Evolutionary conservation across 2,888 invertebrate genomes (phyloP), one percentile per base, ranked within the genome.

Genomic region (Ornithoptera priamus): DNA sequence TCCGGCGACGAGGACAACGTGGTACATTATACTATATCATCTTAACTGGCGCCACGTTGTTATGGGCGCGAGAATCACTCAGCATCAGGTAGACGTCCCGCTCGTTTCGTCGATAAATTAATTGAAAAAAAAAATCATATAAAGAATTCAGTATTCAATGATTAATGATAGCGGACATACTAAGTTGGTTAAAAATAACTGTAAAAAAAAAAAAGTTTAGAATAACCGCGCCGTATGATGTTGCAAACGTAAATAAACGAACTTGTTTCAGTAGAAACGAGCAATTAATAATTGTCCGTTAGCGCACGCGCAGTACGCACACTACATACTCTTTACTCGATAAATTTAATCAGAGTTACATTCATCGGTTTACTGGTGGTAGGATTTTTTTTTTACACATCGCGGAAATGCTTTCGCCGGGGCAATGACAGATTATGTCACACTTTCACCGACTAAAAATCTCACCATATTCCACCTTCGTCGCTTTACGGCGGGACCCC

Each of bases 281-380:
- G 64, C 64, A 60, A 68, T 68, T 68, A 68, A 68, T 68, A 68
- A 50, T 59, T 63, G 68, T 68, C 68, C 24, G 68, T 64, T 68
- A 60, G 18, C 59, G 53, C 64, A 56, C 22, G 59, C 63, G 68
- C n/a, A 53, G 66, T 60, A 36, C 60, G 59, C 24, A 22, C 53
- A 53, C 53, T 17, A 53, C 53, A n/a, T 5, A 53, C 7, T 5
- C 10, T 46, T 46, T 50, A 18, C 15, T 50, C 50, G 50, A 18
- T 57, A 57, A 8, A 20, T 20, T 20, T 20, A 18, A 57, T 57
- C 20, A 18, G 18, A 57, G 10, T 57, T 18, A 18, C 12, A 15
- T 12, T 18, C 15, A 50, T 5, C 50, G 50, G 18, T 18, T 30
- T 30, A 30, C 30, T 30, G 30, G 30, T 30, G 30, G 30, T 30